Conservation (phyloP, 1,140 invertebrate species). For the Megathymus violae region DNA sequence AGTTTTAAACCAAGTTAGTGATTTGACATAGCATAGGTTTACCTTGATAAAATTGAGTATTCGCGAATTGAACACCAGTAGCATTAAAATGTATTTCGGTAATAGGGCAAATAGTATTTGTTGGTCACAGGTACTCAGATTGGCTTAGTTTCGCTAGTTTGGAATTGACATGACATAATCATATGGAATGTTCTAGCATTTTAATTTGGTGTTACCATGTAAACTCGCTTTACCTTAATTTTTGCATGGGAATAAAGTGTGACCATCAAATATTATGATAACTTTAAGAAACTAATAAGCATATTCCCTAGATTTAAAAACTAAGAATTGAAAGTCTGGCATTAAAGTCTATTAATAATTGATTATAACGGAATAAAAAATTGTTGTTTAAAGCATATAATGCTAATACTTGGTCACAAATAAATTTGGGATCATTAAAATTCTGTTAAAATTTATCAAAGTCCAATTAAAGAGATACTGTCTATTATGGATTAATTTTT, state of each 20-base stretch:
- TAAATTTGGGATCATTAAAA: constrained; percentile 10
- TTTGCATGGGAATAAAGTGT: not conserved
- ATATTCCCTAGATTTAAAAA: constrained; percentile 43
- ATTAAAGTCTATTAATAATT: constrained; percentile 50
- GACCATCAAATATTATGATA: constrained; percentile 23
- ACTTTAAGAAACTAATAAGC: constrained; percentile 15
- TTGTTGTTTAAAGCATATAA: constrained; percentile 45
- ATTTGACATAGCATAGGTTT: constrained; percentile 19
- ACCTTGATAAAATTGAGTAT: not conserved
- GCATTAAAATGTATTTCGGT: constrained; percentile 26
- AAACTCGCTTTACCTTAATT: not conserved
- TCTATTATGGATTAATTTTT: too few relatives aligned
- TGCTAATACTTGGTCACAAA: constrained; percentile 35
- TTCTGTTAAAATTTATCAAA: constrained; percentile 9
- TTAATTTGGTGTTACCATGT: not conserved
- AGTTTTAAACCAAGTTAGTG: constrained; percentile 19
- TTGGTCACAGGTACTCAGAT: constrained; percentile 17
- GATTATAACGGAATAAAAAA: constrained; percentile 32
- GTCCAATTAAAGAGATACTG: constrained; percentile 23
- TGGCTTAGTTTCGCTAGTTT: constrained; percentile 13
- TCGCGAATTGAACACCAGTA: constrained; percentile 32
- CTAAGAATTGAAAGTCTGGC: constrained; percentile 50
- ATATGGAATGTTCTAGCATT: constrained; percentile 1
- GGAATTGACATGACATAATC: not conserved
- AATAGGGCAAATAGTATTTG: constrained; percentile 17